Percentiles rank a stretch among this genome's conserved stretches.
These are phyloP conservation scores for Sorex maritimensis DNA, from an alignment of 2,797 vertebrate species.

Conservation along the genomic window DNA sequence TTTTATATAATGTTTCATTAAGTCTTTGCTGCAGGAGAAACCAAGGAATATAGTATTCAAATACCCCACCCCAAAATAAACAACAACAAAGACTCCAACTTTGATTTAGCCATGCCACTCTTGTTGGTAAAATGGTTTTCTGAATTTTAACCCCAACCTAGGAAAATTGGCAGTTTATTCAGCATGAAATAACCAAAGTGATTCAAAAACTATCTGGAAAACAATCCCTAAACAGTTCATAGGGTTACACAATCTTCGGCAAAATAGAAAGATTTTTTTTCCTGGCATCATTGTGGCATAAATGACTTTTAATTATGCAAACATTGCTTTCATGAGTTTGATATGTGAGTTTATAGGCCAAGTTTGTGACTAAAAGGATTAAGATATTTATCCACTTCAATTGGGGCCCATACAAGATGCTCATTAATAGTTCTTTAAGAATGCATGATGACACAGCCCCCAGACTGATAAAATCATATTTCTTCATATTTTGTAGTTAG, in stretches of 20 bases:
- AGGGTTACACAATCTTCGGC: constrained; percentile 74
- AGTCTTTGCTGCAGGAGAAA: background rate
- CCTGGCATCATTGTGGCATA: constrained; percentile 70
- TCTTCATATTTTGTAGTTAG: constrained; percentile 78
- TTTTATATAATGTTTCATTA: background rate
- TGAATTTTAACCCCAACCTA: background rate
- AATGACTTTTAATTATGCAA: constrained; percentile 83
- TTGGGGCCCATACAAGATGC: constrained; percentile 75
- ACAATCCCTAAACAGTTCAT: constrained; percentile 46
- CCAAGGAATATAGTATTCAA: background rate
- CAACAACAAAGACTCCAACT: no score
- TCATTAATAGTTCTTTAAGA: constrained; percentile 82
- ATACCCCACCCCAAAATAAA: background rate
- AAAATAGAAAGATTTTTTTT: constrained; percentile 76
- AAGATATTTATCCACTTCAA: constrained; percentile 78
- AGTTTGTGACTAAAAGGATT: constrained; percentile 84
- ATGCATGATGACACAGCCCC: constrained; percentile 66
- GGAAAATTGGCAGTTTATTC: constrained; percentile 51
- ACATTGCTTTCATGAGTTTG: constrained; percentile 76
- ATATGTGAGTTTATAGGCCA: constrained; percentile 77
- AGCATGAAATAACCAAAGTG: constrained; percentile 38
- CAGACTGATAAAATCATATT: constrained; percentile 82
- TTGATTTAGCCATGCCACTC: background rate
- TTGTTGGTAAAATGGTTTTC: background rate
- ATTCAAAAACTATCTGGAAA: constrained; percentile 66